phyloP scores from a whole-genome alignment of 2,113 vertebrate genomes.

The Panthera tigris region DNA sequence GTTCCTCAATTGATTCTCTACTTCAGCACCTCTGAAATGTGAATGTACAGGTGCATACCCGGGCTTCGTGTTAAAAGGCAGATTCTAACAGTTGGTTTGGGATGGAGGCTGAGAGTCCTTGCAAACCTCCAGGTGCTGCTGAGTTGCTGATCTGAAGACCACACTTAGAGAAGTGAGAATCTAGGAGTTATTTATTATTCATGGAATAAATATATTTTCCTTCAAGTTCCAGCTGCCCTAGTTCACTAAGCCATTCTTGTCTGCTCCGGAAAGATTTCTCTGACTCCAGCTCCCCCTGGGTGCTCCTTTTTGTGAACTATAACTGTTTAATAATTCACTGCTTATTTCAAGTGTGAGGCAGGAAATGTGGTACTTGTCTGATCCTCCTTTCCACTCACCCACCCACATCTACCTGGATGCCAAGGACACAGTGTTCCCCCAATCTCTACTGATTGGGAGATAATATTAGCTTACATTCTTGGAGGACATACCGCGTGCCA shows the following conservation, averaged over 20 bases:
- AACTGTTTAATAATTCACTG: slow-evolving; percentile 57
- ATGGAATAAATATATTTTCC: slow-evolving; percentile 55
- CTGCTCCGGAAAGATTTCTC: slow-evolving; percentile 48
- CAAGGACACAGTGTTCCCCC: not conserved
- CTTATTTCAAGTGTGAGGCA: slow-evolving; percentile 24
- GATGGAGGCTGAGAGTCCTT: not conserved
- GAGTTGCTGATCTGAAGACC: not conserved
- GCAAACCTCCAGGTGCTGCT: not conserved
- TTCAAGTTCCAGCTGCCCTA: slow-evolving; percentile 38
- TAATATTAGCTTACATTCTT: slow-evolving; percentile 8
- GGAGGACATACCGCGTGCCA: not conserved
- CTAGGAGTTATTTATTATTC: slow-evolving; percentile 49
- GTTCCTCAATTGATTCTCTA: not conserved
- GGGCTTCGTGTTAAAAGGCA: not conserved
- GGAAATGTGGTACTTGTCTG: not conserved
- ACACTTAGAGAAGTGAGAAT: not conserved
- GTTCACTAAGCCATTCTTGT: slow-evolving; percentile 27
- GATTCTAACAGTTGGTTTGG: not conserved
- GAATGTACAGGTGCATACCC: not conserved
- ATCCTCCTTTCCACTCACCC: not conserved
- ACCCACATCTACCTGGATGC: not conserved
- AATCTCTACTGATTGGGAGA: not conserved
- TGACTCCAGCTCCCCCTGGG: not conserved
- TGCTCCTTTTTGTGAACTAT: not conserved
- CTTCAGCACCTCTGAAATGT: not conserved